Evolutionary conservation across 2,888 invertebrate species (phyloP).

Genomic region (Cepaea hortensis): DNA sequence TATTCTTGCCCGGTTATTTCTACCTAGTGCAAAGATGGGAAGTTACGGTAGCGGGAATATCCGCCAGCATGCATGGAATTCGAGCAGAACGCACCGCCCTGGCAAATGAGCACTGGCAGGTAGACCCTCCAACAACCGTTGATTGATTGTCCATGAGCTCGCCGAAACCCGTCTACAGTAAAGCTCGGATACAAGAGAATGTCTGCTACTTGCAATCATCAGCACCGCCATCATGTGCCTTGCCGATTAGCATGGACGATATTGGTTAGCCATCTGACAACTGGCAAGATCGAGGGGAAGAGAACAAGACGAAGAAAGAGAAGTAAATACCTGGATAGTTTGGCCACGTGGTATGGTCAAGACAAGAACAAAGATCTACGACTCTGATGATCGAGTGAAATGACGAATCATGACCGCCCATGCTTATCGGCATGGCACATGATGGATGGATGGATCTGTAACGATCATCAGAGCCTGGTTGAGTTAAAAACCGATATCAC

Average conservation of each 20-base stretch:
- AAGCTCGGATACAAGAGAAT: neutral
- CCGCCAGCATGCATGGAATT: neutral
- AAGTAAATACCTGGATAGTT: too few species aligned
- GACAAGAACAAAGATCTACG: too few species aligned
- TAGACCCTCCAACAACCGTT: conserved; percentile 5
- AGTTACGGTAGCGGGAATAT: neutral
- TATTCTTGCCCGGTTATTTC: neutral
- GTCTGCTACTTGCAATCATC: neutral
- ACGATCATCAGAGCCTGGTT: neutral
- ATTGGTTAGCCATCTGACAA: neutral
- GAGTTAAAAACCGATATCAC: too few species aligned
- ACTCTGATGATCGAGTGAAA: too few species aligned
- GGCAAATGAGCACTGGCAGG: neutral
- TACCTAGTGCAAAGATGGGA: neutral
- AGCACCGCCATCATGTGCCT: neutral
- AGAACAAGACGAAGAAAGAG: neutral
- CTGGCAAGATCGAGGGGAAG: neutral
- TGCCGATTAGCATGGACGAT: too few species aligned
- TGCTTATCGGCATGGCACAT: too few species aligned
- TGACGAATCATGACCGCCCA: too few species aligned
- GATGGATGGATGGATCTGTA: neutral
- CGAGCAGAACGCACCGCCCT: conserved; percentile 34
- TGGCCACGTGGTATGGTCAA: too few species aligned
- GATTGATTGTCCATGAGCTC: conserved; percentile 18
- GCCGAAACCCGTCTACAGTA: neutral